Evolutionary conservation across 2,797 vertebrate genomes (phyloP), one percentile per base, ranked within the genome.

Genomic region (Galago senegalensis): DNA sequence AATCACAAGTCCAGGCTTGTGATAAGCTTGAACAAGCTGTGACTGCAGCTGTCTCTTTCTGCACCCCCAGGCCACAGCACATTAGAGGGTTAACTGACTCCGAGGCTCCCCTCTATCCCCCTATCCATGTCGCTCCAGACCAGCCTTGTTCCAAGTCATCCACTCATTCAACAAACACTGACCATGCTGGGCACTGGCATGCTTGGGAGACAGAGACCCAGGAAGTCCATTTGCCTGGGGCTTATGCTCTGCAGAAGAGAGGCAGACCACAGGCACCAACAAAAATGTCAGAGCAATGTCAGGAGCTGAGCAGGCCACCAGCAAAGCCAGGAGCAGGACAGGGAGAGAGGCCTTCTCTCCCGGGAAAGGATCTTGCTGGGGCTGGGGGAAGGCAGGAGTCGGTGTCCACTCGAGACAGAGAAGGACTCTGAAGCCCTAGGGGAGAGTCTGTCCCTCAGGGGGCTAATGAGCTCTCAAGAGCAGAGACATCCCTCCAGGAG

Each of bases 151-250:
- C 43, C 17, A 5, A 18, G 85, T 34, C 61, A 16, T 9, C 23
- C 40, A 25, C 40, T 37, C 37, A 5, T 18, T 56, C 49, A 2
- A 20, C 58, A 87, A 29, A 90, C 16, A 12, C 37, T 73, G 77
- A 31, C 43, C 21, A 29, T 17, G 4, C 5, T 1, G 25, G 86
- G 61, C 23, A 2, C 53, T 0, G 0, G 49, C 29, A 67, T 58
- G 5, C 9, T 0, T 10, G 3, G 16, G 56, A 4, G 49, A 56
- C 20, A 1, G 16, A 46, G 89, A 27, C 3, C 2, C 0, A 0
- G 40, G 46, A 34, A n/a, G 40, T 31, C 12, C 4, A 2, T 29
- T 5, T 25, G n/a, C 12, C 2, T 13, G 2, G 29, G 29, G 65
- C 34, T 53, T n/a, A 3, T 6, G 14, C 3, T 13, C 20, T 11